Percentiles rank a stretch among this genome's conserved stretches.
Evolutionary conservation across 2,888 invertebrate genomes (phyloP).

Genomic region (Melinopterus prodromus): DNA sequence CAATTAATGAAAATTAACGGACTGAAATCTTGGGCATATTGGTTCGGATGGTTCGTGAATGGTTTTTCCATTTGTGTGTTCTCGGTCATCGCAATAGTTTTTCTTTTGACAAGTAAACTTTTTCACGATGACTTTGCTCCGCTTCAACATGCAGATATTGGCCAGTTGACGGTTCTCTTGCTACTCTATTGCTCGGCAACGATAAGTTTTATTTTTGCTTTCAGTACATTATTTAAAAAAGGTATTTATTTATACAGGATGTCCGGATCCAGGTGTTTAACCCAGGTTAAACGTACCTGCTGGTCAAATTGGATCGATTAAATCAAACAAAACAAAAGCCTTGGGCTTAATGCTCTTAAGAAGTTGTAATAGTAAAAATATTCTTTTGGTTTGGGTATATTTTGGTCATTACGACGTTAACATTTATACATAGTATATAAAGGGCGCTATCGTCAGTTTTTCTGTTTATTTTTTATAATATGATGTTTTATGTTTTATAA

Average conservation of each 20-base stretch:
- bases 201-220: slow-evolving; percentile 79
- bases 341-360: no score
- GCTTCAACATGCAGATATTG: slow-evolving; percentile 72
- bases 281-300: no score
- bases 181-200: slow-evolving; percentile 74
- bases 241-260: slow-evolving; percentile 66
- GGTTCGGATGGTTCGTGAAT: slow-evolving; percentile 87
- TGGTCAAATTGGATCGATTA: no score
- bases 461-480: no score
- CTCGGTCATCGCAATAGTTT: slow-evolving; percentile 66
- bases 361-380: no score
- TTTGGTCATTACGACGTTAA: no score
- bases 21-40: slow-evolving; percentile 82
- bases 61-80: slow-evolving; percentile 74
- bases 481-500: no score
- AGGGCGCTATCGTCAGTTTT: no score
- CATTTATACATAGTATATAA: no score
- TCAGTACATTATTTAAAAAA: slow-evolving; percentile 79
- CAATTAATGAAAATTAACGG: slow-evolving; percentile 96
- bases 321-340: no score
- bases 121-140: slow-evolving; percentile 64
- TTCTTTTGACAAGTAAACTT: slow-evolving; percentile 66
- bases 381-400: no score
- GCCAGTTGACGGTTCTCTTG: slow-evolving; percentile 74
- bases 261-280: no score